Base-by-base conservation (phyloP, 2,113 vertebrate genomes). In the Corydoras sp. region DNA sequence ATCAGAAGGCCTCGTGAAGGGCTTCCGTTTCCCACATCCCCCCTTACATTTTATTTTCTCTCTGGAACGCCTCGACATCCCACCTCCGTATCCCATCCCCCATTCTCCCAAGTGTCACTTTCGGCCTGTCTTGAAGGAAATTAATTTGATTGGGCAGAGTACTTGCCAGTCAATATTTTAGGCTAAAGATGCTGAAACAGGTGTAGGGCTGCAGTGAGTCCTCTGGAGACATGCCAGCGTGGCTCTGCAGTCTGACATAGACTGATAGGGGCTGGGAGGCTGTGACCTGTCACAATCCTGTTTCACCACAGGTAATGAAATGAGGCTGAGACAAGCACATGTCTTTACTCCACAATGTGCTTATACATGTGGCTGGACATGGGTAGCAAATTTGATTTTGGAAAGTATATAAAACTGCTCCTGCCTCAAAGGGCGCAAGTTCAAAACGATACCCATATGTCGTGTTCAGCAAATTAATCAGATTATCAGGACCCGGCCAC, bases 151-250 rank as follows among this genome's bases (percentile, higher is more conserved):
- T 88, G 84, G 84, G 79, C 79, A 79, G 74, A 87, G 81, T 82
- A 84, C 86, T 84, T 85, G 82, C 86, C 81, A 84, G 83, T 89
- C 87, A 83, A 83, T 86, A 87, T 85, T 83, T 87, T 79, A 80
- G 81, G 75, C 82, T 81, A 81, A 80, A 83, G 75, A 83, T 80
- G 70, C 79, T 82, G 84, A 85, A 83, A 81, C 60, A 60, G 61
- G 61, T 74, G 65, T 63, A 55, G 63, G 76, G 72, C 78, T 15
- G 63, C 76, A 68, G 75, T 80, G 78, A 82, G 69, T 81, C 80
- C 79, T 75, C 68, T 81, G 85, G 83, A 83, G 30, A 60, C 53
- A 2, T 50, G 80, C 83, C 86, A 87, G 77, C 55, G 60, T 51
- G 59, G 58, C 71, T 65, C 9, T 55, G 76, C 73, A 68, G 68